Evolutionary conservation across 2,888 invertebrate genomes (phyloP).

Genomic region (Temnothorax unifasciatus): DNA sequence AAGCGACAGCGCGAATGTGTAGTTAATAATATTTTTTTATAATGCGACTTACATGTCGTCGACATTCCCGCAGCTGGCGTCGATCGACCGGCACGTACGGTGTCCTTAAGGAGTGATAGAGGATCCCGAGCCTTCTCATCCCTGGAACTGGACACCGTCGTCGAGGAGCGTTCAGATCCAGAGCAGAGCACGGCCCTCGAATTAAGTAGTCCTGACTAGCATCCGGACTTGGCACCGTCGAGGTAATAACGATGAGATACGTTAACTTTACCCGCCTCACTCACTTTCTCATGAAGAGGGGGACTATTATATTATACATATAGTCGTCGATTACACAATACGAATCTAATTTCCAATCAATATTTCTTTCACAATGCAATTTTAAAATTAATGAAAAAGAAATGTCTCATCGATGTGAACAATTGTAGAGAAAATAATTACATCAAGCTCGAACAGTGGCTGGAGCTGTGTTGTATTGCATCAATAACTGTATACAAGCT

Average conservation of each 20-base stretch:
- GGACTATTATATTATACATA: background rate
- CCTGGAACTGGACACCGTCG: conserved; percentile 93
- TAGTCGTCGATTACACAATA: background rate
- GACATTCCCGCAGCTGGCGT: conserved; percentile 79
- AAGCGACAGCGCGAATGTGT: background rate
- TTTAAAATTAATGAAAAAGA: background rate
- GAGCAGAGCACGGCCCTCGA: conserved; percentile 88
- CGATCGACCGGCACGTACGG: conserved; percentile 87
- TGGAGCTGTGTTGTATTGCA: background rate
- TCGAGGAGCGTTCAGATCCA: conserved; percentile 94
- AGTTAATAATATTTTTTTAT: background rate
- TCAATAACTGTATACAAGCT: background rate
- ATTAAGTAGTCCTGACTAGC: conserved; percentile 85
- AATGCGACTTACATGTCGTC: background rate
- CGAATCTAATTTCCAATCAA: background rate
- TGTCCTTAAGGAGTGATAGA: conserved; percentile 89
- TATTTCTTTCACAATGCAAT: background rate
- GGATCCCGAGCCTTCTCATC: conserved; percentile 92
- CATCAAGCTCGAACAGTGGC: no score
- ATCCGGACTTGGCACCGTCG: conserved; percentile 83
- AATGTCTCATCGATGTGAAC: background rate
- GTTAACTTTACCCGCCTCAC: background rate
- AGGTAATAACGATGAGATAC: conserved; percentile 74
- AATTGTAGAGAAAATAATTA: background rate
- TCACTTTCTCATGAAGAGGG: background rate